phyloP scores from a whole-genome alignment of 2,797 vertebrate species.

The Ataeniobius toweri region DNA sequence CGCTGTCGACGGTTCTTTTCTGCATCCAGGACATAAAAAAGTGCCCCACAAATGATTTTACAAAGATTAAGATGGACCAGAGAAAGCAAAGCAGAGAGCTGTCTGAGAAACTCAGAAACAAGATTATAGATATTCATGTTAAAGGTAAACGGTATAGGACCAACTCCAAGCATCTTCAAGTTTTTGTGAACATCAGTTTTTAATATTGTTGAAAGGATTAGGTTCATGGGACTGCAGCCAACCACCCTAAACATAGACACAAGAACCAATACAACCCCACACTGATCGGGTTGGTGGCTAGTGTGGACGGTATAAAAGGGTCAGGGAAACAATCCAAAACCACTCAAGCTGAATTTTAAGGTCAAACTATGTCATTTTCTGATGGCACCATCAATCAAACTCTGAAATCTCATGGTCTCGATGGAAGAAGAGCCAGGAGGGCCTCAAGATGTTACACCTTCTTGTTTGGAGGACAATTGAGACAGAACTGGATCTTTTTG shows the following conservation, averaged over 20 bases:
- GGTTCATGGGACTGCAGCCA: background rate
- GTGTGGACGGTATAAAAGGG: background rate
- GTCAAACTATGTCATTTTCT: background rate
- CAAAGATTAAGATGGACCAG: background rate
- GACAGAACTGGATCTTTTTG: no score
- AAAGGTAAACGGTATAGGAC: background rate
- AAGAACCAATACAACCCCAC: background rate
- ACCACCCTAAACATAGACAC: background rate
- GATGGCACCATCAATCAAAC: background rate
- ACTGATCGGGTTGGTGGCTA: background rate
- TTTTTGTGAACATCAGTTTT: background rate
- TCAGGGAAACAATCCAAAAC: background rate
- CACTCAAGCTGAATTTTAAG: background rate
- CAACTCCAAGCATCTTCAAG: background rate
- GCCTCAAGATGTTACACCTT: no score
- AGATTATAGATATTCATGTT: background rate
- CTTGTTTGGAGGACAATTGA: no score
- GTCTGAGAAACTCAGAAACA: background rate
- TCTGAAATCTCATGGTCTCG: background rate
- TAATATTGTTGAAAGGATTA: background rate
- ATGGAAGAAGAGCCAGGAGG: no score
- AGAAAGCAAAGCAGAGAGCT: background rate
- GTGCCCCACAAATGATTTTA: background rate
- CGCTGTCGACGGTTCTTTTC: background rate
- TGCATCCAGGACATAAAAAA: background rate